These are phyloP conservation scores for Parascotia fuliginaria DNA, from an alignment of 2,888 invertebrate genomes.

Conservation along the genomic window DNA sequence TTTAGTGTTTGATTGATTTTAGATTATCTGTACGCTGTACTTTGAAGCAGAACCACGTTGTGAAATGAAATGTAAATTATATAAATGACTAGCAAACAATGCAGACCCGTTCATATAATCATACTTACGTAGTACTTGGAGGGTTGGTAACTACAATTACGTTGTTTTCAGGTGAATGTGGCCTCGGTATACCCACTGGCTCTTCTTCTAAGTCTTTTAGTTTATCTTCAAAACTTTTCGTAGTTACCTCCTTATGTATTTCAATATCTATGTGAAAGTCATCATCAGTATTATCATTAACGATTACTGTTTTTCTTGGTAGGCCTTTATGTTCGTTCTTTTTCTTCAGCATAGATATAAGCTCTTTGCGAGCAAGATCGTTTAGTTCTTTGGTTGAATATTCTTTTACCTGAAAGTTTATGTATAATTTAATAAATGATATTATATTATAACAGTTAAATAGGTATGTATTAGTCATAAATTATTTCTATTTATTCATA, in stretches of 20 bases:
- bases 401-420: constrained; percentile 65
- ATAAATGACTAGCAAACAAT: too few relatives aligned
- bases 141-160: constrained; percentile 66
- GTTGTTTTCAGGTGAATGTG: constrained; percentile 64
- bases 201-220: constrained; percentile 75
- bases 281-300: constrained; percentile 8
- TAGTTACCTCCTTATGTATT: constrained; percentile 40
- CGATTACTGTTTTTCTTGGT: constrained; percentile 33
- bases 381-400: constrained; percentile 76
- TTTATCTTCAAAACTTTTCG: constrained; percentile 57
- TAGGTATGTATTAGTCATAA: too few relatives aligned
- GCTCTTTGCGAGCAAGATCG: constrained; percentile 67
- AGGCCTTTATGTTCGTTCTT: constrained; percentile 60
- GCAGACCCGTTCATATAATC: too few relatives aligned
- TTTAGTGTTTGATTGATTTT: not conserved
- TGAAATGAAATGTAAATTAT: too few relatives aligned
- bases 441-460: too few relatives aligned
- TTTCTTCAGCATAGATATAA: constrained; percentile 53
- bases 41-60: not conserved
- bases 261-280: constrained; percentile 38
- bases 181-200: constrained; percentile 67
- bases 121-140: constrained; percentile 60
- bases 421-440: not conserved
- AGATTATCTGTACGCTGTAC: not conserved
- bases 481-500: too few relatives aligned